Base-by-base conservation (phyloP, 2,797 vertebrate genomes). In the Epinephelus coioides region DNA sequence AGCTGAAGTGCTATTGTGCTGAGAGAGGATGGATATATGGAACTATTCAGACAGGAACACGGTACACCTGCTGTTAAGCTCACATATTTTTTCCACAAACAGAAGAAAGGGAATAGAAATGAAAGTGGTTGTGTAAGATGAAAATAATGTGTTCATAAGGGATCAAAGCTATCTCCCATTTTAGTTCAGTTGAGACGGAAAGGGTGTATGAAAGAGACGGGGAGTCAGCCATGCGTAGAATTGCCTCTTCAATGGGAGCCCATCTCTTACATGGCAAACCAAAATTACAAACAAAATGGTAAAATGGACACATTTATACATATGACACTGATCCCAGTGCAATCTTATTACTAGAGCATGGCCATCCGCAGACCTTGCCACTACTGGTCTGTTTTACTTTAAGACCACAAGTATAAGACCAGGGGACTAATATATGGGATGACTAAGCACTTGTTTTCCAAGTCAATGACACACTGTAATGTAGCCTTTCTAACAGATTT, bases 201-300 rank as follows among this genome's bases (percentile, higher is more conserved):
- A 68, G 12, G 17, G 14, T 46, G 23, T 40, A 50, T 61, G 23
- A 84, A 69, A 75, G 43, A 61, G 63, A 74, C 60, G 56, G 53
- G 25, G 18, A 81, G 53, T 50, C 78, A 84, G 51, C 50, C 62
- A 77, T 79, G 79, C 55, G 18, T 60, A 85, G 67, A 82, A 88
- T 78, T 85, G 64, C 66, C 60, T 82, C 61, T 63, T 86, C 77
- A 78, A 76, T 73, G 38, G 47, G 57, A 91, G 57, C 68, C 21
- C 78, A 82, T 59, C 19, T 73, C 68, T 83, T 66, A 82, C 30
- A 72, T 73, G 38, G 65, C 57, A 76, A 86, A 86, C 46, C 61
- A 57, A 83, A 51, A 65, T 55, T 49, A 62, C 44, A 38, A 49
- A 63, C 50, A 57, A 56, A 82, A 80, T 59, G 47, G 64, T 69